Base-by-base conservation (phyloP, 2,888 invertebrate species). In the Ennomos fuscantarius region DNA sequence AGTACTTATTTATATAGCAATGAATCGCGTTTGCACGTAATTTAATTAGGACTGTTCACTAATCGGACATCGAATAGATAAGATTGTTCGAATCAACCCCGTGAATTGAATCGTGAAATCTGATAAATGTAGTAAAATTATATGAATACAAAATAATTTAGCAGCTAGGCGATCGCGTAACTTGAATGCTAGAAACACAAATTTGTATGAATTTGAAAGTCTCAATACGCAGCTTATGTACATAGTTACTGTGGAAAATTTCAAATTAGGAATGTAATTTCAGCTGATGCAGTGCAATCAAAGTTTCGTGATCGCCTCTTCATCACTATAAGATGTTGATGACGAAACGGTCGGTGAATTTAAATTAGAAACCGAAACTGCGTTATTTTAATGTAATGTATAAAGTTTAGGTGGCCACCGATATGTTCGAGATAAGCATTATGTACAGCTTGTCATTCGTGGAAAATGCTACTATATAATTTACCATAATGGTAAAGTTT, bases 401-500 rank as follows among this genome's bases (percentile, higher is more conserved):
- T 32, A 41, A 50, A 55, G 46, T 47, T 42, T 47, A 44, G 43
- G 15, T 44, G 47, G 57, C 52, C 52, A 47, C 57, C 35, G 52
- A 56, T 40, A 31, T 35, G 9, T 43, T 34, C 15, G 55, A 44
- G 31, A 42, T n/a, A 46, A 40, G 10, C n/a, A 9, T 33, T 47
- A 13, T 50, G 46, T 52, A 47, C 39, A 52, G 52, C 41, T 34
- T 51, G 31, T 43, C 34, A 39, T 40, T 35, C 39, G 12, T 52
- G 47, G 52, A 8, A 43, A 43, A 32, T 15, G 2, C 40, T 35
- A 45, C 49, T 40, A 52, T 6, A 40, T 45, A 36, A 36, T 33
- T 53, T 58, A 62, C 47, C 55, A 33, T 10, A 9, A 49, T 6
- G 43, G 44, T 55, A 55, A 47, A 68, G 46, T 70, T 73, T 64